Conservation (phyloP, 1,140 invertebrate genomes). For the Theocolax elegans region DNA sequence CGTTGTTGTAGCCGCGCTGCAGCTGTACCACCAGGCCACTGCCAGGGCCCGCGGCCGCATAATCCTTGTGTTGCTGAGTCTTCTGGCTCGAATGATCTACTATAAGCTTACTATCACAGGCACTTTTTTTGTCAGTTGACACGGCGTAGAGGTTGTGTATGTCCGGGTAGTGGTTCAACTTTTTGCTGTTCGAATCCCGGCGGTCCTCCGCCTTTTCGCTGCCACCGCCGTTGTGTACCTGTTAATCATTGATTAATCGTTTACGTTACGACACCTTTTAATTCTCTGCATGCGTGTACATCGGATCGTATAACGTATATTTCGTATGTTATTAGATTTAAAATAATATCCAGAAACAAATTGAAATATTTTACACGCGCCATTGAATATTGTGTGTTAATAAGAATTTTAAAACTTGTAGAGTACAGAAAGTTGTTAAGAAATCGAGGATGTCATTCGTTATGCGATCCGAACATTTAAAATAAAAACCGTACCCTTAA, state of each 20-base stretch:
- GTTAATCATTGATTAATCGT: too few relatives aligned
- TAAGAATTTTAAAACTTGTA: too few relatives aligned
- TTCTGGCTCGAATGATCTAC: conserved; percentile 69
- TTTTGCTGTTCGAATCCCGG: conserved; percentile 48
- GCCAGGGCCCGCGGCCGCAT: conserved; percentile 45
- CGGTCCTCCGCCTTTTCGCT: conserved; percentile 36
- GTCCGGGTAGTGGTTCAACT: conserved; percentile 64
- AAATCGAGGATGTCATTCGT: too few relatives aligned
- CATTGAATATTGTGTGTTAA: too few relatives aligned
- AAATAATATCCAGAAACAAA: too few relatives aligned
- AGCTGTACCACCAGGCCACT: conserved; percentile 63
- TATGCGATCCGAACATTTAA: conserved; percentile 21
- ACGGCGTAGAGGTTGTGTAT: conserved; percentile 65
- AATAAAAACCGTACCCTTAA: conserved; percentile 39
- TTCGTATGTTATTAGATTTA: too few relatives aligned
- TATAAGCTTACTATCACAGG: conserved; percentile 70
- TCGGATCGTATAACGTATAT: too few relatives aligned
- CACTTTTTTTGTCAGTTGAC: conserved; percentile 69
- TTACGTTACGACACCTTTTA: too few relatives aligned
- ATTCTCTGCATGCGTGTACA: too few relatives aligned
- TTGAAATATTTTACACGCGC: too few relatives aligned
- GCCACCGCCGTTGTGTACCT: conserved; percentile 47
- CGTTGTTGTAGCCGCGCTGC: conserved; percentile 58
- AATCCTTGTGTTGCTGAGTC: conserved; percentile 60
- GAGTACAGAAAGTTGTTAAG: too few relatives aligned